Evolutionary conservation across 2,888 invertebrate species (phyloP).

Genomic region (Ophion obscuratus): DNA sequence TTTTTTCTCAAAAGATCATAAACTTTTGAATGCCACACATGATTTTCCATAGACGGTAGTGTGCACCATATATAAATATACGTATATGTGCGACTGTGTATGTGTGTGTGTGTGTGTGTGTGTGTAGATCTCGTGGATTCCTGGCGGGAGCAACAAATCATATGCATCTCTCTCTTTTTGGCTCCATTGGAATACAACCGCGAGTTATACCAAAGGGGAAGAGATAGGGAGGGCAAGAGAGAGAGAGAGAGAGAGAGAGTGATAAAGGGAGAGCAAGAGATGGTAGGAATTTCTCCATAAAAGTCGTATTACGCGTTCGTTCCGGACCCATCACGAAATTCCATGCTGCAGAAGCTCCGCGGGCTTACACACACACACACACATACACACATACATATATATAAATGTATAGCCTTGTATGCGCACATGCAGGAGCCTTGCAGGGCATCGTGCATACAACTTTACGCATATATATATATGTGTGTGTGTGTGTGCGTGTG

Average conservation of each 20-base stretch:
- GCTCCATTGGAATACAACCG: slow-evolving; percentile 61
- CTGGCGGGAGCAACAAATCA: slow-evolving; percentile 80
- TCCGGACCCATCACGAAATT: slow-evolving; percentile 81
- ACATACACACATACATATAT: no score
- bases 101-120: slow-evolving; percentile 1
- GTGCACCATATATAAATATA: background rate
- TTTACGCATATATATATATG: background rate
- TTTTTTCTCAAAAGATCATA: slow-evolving; percentile 27
- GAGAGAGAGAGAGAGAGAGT: slow-evolving; percentile 48
- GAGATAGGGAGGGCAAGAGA: slow-evolving; percentile 9
- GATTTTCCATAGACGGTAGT: slow-evolving; percentile 20
- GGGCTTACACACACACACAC: no score
- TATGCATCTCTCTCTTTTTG: slow-evolving; percentile 80
- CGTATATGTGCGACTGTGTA: background rate
- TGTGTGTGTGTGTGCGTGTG: background rate
- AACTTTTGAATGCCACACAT: slow-evolving; percentile 39
- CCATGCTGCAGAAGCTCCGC: slow-evolving; percentile 68
- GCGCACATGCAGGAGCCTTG: slow-evolving; percentile 25
- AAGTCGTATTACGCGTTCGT: slow-evolving; percentile 83
- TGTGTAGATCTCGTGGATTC: slow-evolving; percentile 59
- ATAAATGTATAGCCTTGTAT: slow-evolving; percentile 5
- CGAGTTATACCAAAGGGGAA: slow-evolving; percentile 63
- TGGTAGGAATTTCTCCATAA: slow-evolving; percentile 78
- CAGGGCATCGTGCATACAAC: slow-evolving; percentile 20
- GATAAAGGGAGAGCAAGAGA: slow-evolving; percentile 42